A percentile compares a stretch with the other conserved stretches of the same genome.
phyloP scores from a whole-genome alignment of 2,888 invertebrate species.

The Lasioglossum villosulum region DNA sequence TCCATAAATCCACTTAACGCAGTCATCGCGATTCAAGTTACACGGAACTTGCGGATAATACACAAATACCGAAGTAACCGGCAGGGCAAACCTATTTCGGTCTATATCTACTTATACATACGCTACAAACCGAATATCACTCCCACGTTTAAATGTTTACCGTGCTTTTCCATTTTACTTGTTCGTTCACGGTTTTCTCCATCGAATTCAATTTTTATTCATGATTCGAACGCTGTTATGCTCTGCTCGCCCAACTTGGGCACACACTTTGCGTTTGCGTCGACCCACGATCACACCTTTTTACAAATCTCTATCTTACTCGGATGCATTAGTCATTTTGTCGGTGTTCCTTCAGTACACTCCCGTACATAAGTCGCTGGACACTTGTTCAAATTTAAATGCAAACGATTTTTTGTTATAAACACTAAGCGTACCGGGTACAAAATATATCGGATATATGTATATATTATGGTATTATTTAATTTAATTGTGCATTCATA shows the following conservation, averaged over 20 bases:
- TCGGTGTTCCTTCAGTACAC: background rate
- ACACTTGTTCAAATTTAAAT: too few species aligned
- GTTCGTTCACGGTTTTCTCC: background rate
- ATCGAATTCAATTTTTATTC: background rate
- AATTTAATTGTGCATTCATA: too few species aligned
- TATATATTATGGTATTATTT: too few species aligned
- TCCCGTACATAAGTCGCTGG: too few species aligned
- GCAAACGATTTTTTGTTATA: too few species aligned
- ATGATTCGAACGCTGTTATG: background rate
- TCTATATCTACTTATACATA: conserved; percentile 28
- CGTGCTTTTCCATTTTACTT: conserved; percentile 7
- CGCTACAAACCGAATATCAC: conserved; percentile 7
- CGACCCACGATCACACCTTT: background rate
- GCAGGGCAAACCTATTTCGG: conserved; percentile 47
- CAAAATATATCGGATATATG: too few species aligned
- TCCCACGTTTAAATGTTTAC: background rate
- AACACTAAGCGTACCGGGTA: too few species aligned
- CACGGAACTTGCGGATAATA: conserved; percentile 19
- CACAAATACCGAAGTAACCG: conserved; percentile 45
- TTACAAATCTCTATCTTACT: background rate
- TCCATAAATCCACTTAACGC: conserved; percentile 89
- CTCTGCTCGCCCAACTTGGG: background rate
- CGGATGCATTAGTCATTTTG: background rate
- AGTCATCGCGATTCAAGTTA: conserved; percentile 85
- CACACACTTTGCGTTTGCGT: background rate